Evolutionary conservation across 2,888 invertebrate species (phyloP), one percentile per base, ranked within the genome.

Genomic region (Agrenia bidenticulata): DNA sequence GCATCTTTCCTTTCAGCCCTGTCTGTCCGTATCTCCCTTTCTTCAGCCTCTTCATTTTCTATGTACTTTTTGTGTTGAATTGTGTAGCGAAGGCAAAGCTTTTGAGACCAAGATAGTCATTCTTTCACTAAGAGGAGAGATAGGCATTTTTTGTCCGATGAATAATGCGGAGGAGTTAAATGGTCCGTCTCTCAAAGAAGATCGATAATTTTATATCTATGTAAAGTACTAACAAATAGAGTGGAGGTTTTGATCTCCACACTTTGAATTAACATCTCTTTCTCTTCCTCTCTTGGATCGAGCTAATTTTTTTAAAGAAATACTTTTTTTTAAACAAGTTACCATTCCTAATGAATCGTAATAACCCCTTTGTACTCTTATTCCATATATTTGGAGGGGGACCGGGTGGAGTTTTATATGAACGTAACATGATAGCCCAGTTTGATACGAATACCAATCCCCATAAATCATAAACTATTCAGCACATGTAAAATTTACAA

Each of bases 1-100:
- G 45, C 45, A 45, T 45, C 45, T 70, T 70, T 67, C 64, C 63
- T 70, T 67, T 50, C 54, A 53, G 50, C 60, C 59, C 50, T 50
- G 32, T 51, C 60, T 51, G 49, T 60, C 51, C 50, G 50, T 50
- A 50, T 60, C 60, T 60, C 51, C 32, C 26, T 50, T 60, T 27
- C 60, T 60, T 39, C 37, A 45, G 17, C 51, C 37, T 21, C 19
- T 23, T 13, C 19, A 51, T 45, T 21, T 51, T 17, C 51, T 27
- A 19, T 51, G 19, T 50, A 13, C 60, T 51, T 42, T 21, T 26
- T 15, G n/a, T 26, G 27, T 53, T 17, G 24, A 53, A 21, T 15
- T 32, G 32, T 32, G 45, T 45, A 17, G 45, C 9, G 5, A 17
- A 45, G 45, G 15, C n/a, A 15, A 15, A 17, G 45, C 45, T 15